Conservation (phyloP, 2,888 invertebrate species). For the Biston betularia region DNA sequence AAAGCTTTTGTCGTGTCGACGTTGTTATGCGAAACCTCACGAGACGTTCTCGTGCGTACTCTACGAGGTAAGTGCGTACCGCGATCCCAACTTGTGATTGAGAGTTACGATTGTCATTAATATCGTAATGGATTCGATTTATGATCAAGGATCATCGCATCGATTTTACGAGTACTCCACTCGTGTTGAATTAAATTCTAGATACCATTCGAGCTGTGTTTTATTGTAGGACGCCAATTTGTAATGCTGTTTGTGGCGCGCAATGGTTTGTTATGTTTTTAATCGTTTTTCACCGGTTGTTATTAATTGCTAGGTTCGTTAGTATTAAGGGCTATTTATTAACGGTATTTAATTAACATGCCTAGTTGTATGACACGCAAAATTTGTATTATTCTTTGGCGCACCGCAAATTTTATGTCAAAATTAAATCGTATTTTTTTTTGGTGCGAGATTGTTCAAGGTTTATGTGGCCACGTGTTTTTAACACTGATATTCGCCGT, state of each 20-base stretch:
- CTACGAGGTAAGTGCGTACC: conserved; percentile 57
- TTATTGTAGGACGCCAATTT: conserved; percentile 62
- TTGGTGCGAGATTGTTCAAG: conserved; percentile 38
- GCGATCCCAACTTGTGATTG: conserved; percentile 70
- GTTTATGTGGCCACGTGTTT: conserved; percentile 54
- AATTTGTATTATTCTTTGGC: conserved; percentile 15
- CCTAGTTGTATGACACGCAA: conserved; percentile 8
- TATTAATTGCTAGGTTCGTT: conserved; percentile 42
- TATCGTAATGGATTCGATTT: conserved; percentile 77
- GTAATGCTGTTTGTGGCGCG: conserved; percentile 57
- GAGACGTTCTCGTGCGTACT: conserved; percentile 25
- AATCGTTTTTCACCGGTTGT: conserved; percentile 25
- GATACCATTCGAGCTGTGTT: conserved; percentile 57
- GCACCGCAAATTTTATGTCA: conserved; percentile 21
- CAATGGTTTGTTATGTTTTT: conserved; percentile 42
- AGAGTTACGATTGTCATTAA: conserved; percentile 80
- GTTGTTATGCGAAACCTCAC: conserved; percentile 51
- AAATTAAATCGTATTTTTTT: conserved; percentile 26
- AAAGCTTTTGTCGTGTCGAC: conserved; percentile 54
- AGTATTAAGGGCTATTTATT: conserved; percentile 36
- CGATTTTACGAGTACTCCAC: conserved; percentile 63
- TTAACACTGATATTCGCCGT: conserved; percentile 62
- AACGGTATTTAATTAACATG: conserved; percentile 15
- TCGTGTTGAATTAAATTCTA: conserved; percentile 64
- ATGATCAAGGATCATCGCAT: conserved; percentile 70